Conservation (phyloP, 1,140 invertebrate genomes). For the Cryptotermes secundus region DNA sequence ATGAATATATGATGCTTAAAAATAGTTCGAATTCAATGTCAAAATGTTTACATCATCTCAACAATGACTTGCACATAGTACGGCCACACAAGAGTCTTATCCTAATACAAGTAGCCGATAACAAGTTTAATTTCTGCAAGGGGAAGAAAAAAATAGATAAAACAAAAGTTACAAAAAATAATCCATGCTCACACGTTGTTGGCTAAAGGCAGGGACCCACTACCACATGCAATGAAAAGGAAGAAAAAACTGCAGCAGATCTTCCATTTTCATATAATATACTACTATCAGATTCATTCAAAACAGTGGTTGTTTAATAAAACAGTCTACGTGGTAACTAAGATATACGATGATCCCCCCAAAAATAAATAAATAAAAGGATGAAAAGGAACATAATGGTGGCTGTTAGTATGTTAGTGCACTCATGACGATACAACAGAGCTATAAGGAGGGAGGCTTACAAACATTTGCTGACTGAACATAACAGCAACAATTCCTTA, state of each 20-base stretch:
- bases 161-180: not conserved
- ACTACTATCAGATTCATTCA: no score
- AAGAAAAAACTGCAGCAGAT: not conserved
- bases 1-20: not conserved
- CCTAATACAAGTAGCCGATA: not conserved
- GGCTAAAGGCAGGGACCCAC: constrained; percentile 28
- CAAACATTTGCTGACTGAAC: no score
- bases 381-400: not conserved
- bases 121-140: not conserved
- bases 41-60: no score
- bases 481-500: no score
- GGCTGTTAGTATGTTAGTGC: not conserved
- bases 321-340: not conserved
- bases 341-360: not conserved
- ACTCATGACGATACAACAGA: not conserved
- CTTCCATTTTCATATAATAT: no score
- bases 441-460: not conserved
- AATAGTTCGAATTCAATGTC: not conserved
- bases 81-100: not conserved
- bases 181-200: constrained; percentile 15
- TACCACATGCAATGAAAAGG: constrained; percentile 22
- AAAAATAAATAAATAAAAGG: constrained; percentile 9
- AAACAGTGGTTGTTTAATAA: no score
- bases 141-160: not conserved
- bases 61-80: not conserved